Conservation (phyloP, 2,113 vertebrate species). For the Falcunculus frontatus region DNA sequence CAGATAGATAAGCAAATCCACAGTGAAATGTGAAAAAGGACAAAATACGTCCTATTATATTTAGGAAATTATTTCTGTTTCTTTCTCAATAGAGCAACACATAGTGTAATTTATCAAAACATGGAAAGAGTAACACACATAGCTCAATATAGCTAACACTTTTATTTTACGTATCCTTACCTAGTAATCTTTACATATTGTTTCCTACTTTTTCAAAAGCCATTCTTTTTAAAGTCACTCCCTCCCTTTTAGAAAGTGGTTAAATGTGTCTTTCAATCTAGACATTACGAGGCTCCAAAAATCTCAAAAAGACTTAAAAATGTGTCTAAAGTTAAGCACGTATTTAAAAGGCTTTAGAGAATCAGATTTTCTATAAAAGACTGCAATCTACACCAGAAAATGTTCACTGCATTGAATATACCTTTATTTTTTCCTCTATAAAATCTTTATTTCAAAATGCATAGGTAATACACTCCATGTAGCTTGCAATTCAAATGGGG, state of each 20-base stretch:
- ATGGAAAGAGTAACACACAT: neutral
- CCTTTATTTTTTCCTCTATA: neutral
- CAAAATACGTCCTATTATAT: neutral
- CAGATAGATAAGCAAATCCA: neutral
- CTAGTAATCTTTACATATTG: neutral
- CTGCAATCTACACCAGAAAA: neutral
- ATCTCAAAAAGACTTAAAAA: neutral
- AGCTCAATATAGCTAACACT: neutral
- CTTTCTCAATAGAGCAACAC: neutral
- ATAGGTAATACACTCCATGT: neutral
- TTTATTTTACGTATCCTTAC: neutral
- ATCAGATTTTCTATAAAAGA: neutral
- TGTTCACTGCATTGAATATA: neutral
- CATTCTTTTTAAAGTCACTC: neutral
- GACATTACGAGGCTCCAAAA: fast-evolving
- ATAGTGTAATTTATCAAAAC: neutral
- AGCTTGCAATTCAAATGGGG: neutral
- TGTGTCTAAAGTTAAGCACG: neutral
- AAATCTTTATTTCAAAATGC: neutral
- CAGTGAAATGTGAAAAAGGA: neutral
- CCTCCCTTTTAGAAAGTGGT: neutral
- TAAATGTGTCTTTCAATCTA: neutral
- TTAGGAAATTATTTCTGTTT: neutral
- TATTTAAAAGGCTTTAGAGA: neutral
- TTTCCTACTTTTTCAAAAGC: neutral